Conservation (phyloP, 2,888 invertebrate genomes). For the Dastarcus helophoroides region DNA sequence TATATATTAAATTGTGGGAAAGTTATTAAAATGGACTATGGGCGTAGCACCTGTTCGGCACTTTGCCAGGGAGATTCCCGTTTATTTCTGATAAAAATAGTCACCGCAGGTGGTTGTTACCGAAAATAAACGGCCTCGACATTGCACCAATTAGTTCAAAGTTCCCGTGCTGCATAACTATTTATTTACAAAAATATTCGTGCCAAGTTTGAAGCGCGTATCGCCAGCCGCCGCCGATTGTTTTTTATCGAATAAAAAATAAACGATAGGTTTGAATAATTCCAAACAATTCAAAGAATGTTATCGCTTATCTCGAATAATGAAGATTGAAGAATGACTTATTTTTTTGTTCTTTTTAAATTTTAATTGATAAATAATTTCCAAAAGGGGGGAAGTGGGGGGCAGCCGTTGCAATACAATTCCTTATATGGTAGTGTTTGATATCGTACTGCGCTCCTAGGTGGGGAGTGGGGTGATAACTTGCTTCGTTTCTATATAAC, state of each 20-base stretch:
- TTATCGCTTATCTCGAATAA: too few relatives aligned
- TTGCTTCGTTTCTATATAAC: slow-evolving; percentile 14
- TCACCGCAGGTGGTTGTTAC: slow-evolving; percentile 14
- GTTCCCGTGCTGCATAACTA: slow-evolving; percentile 1
- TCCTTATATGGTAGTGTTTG: slow-evolving; percentile 72
- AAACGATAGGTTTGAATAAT: too few relatives aligned
- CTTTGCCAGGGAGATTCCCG: background rate
- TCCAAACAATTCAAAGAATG: too few relatives aligned
- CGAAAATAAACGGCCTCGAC: slow-evolving; percentile 7
- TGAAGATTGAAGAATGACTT: too few relatives aligned
- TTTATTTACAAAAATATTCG: too few relatives aligned
- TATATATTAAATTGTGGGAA: slow-evolving; percentile 8
- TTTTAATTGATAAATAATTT: too few relatives aligned
- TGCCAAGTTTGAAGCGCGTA: too few relatives aligned
- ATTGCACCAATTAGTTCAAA: background rate
- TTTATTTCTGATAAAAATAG: slow-evolving; percentile 4
- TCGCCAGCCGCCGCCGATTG: slow-evolving; percentile 5
- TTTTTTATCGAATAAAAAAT: too few relatives aligned
- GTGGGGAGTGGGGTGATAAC: slow-evolving; percentile 30
- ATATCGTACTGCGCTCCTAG: slow-evolving; percentile 52
- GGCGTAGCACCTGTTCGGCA: slow-evolving; percentile 20
- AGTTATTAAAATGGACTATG: slow-evolving; percentile 5
- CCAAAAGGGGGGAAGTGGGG: slow-evolving; percentile 21
- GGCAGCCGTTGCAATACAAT: slow-evolving; percentile 51
- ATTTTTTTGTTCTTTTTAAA: too few relatives aligned